These are phyloP conservation scores for Gambusia holbrooki DNA, from an alignment of 2,113 vertebrate species.

Conservation along the genomic window DNA sequence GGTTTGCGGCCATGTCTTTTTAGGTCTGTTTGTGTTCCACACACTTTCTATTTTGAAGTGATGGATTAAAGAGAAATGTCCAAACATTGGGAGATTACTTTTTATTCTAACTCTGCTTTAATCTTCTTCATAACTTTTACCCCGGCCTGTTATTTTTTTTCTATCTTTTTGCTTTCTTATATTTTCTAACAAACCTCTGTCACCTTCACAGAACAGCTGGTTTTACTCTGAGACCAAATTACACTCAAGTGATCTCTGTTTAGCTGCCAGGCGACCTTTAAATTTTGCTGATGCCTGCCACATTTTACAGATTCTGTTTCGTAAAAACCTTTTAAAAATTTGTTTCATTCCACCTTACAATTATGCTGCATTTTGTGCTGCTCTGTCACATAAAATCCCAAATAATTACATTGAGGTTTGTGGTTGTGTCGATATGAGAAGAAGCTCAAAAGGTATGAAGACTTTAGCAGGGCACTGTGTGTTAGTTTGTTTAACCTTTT, in stretches of 20 bases:
- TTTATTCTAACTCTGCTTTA: background rate
- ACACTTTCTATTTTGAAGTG: background rate
- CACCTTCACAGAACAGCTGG: no score
- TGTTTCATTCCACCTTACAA: background rate
- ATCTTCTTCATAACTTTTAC: background rate
- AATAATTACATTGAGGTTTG: background rate
- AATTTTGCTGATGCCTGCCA: no score
- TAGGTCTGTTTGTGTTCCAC: background rate
- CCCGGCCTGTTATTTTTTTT: no score
- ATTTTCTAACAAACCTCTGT: no score
- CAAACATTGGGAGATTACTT: background rate
- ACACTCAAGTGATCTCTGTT: no score
- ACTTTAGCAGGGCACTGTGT: background rate
- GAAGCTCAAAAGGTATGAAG: background rate
- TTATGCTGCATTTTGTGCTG: background rate
- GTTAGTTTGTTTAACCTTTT: background rate
- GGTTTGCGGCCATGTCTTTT: background rate
- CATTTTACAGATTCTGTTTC: background rate
- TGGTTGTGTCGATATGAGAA: background rate
- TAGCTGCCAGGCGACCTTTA: no score
- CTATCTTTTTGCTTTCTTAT: no score
- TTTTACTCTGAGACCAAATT: no score
- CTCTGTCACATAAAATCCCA: background rate
- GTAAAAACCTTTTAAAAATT: background rate
- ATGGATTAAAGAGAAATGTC: background rate